Conservation (phyloP, 2,888 invertebrate species). For the Mechanitis mazaeus region DNA sequence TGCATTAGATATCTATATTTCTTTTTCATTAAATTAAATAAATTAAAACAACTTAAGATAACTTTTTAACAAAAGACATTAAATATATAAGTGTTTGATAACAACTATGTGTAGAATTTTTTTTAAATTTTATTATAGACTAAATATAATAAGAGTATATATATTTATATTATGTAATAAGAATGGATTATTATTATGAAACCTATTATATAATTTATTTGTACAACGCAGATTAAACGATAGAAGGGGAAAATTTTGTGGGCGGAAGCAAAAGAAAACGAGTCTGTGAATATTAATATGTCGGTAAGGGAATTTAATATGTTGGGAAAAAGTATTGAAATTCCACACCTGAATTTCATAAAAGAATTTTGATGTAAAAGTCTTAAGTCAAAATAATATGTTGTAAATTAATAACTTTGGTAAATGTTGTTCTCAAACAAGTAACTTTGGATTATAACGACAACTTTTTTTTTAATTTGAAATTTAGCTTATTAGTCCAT, state of each 20-base stretch:
- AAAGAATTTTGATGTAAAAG: constrained; percentile 35
- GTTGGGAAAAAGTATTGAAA: constrained; percentile 44
- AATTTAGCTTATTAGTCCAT: too few species aligned
- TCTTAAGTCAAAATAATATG: not conserved
- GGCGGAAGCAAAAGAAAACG: constrained; percentile 10
- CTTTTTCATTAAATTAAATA: too few species aligned
- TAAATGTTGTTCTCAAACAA: not conserved
- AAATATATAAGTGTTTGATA: too few species aligned
- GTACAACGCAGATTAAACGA: not conserved
- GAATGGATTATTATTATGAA: too few species aligned
- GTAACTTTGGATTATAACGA: not conserved
- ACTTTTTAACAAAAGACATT: too few species aligned
- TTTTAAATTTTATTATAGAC: too few species aligned
- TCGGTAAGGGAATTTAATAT: constrained; percentile 60
- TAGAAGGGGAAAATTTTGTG: not conserved
- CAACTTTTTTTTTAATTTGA: not conserved
- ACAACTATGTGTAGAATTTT: too few species aligned
- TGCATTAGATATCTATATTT: too few species aligned
- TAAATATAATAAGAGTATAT: too few species aligned
- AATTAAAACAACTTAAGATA: too few species aligned
- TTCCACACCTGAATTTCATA: constrained; percentile 50
- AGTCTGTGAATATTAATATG: constrained; percentile 59
- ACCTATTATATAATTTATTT: not conserved
- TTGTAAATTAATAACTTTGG: not conserved
- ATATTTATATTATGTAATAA: too few species aligned